Percentiles rank a stretch among this genome's conserved stretches.
phyloP scores from a whole-genome alignment of 53 echinoderm and acorn worm genomes.

The Apostichopus leukothele region DNA sequence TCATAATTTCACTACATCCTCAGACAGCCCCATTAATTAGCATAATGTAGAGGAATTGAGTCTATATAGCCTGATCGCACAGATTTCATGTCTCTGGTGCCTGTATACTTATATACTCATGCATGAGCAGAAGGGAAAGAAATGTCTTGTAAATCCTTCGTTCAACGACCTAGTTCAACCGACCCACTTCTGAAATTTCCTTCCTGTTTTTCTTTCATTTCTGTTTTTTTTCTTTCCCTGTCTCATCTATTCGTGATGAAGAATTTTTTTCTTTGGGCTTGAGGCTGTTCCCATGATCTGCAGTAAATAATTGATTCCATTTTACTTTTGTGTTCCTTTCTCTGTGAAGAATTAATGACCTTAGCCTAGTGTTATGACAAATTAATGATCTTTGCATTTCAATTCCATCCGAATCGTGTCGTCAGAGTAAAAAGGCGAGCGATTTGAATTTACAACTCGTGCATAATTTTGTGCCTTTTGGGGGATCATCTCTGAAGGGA shows the following conservation, averaged over 20 bases:
- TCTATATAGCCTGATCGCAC: not conserved
- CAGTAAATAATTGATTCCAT: conserved; percentile 14
- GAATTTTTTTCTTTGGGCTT: not conserved
- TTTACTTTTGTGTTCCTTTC: conserved; percentile 3
- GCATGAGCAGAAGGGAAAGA: no score
- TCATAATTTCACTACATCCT: not conserved
- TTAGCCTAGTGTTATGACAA: conserved; percentile 24
- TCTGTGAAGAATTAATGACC: conserved; percentile 18
- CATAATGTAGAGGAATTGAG: not conserved
- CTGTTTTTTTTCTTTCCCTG: not conserved
- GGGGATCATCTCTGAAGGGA: not conserved
- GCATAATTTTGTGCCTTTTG: conserved; percentile 2
- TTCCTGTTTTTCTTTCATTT: not conserved
- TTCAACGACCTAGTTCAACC: conserved; percentile 6
- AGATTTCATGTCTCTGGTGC: not conserved
- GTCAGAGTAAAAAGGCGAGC: not conserved
- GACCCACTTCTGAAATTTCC: conserved; percentile 11
- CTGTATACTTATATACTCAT: not conserved
- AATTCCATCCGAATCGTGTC: conserved; percentile 7
- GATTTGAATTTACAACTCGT: not conserved
- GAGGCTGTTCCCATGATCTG: not conserved
- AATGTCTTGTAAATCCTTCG: not conserved
- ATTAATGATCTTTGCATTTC: conserved; percentile 38
- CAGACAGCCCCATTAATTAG: not conserved
- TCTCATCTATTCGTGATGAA: not conserved